phyloP scores from a whole-genome alignment of 2,888 invertebrate genomes.

The Rotaria magnacalcarata region DNA sequence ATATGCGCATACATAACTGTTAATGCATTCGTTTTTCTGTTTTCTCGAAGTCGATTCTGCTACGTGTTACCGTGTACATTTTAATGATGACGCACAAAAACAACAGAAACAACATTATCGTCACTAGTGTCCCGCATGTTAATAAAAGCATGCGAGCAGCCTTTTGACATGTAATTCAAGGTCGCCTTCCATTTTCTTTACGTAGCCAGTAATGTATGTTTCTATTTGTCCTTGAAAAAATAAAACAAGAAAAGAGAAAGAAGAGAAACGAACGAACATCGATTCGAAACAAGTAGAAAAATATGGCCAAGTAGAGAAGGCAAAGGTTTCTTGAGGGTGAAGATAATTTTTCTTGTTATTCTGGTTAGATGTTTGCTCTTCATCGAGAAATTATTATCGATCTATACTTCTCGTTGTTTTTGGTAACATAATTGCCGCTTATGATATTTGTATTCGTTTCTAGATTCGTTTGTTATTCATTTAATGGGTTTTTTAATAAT shows the following conservation, averaged over 20 bases:
- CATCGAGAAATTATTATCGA: too few relatives aligned
- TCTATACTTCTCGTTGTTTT: too few relatives aligned
- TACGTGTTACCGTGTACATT: neutral
- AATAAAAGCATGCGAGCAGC: neutral
- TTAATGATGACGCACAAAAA: neutral
- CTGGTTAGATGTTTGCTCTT: too few relatives aligned
- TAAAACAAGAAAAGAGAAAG: neutral
- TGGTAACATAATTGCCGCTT: too few relatives aligned
- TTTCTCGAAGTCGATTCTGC: neutral
- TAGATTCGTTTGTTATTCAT: too few relatives aligned
- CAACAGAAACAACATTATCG: neutral
- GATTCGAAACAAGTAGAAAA: constrained; percentile 6
- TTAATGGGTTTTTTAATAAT: too few relatives aligned
- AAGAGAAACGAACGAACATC: neutral
- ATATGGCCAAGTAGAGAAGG: neutral
- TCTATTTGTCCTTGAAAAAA: neutral
- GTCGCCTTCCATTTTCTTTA: neutral
- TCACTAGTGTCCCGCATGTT: neutral
- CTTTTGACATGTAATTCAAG: constrained; percentile 21
- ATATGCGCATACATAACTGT: neutral
- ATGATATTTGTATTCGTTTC: too few relatives aligned
- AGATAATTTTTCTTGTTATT: neutral
- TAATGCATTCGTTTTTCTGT: neutral
- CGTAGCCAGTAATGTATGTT: neutral
- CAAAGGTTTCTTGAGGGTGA: neutral